Conservation (phyloP, 2,888 invertebrate genomes). For the Dioctria linearis region DNA sequence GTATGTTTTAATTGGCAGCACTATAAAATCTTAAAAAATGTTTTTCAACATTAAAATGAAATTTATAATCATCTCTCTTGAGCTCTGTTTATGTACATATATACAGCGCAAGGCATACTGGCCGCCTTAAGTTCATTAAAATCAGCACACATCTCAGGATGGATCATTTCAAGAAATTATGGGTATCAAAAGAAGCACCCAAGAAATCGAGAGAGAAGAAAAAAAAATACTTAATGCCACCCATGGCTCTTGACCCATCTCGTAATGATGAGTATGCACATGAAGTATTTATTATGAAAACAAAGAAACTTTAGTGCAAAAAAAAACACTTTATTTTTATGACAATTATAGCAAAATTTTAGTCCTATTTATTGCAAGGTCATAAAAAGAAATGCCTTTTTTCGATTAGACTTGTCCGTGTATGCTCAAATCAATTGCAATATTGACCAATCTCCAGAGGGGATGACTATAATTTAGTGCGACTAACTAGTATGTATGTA, state of each 20-base stretch:
- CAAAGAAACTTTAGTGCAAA: background rate
- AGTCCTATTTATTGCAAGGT: conserved; percentile 51
- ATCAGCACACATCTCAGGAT: background rate
- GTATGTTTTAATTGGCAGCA: conserved; percentile 58
- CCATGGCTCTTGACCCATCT: background rate
- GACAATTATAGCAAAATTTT: conserved; percentile 23
- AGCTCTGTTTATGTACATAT: conserved; percentile 44
- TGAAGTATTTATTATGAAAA: background rate
- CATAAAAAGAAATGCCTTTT: conserved; percentile 13
- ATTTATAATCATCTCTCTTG: conserved; percentile 56
- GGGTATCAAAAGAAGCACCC: background rate
- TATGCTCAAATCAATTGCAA: conserved; percentile 51
- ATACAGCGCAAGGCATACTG: conserved; percentile 32
- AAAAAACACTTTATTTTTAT: conserved; percentile 14
- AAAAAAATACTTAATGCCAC: conserved; percentile 7
- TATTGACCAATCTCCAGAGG: conserved; percentile 27
- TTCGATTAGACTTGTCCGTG: conserved; percentile 43
- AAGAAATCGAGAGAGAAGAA: background rate
- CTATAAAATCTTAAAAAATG: conserved; percentile 56
- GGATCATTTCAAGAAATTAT: conserved; percentile 21
- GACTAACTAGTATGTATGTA: too few relatives aligned
- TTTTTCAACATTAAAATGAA: conserved; percentile 58
- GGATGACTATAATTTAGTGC: background rate
- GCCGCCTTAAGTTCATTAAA: conserved; percentile 21
- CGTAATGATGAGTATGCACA: background rate